These are phyloP conservation scores for Synanthedon formicaeformis DNA, from an alignment of 2,888 invertebrate species.

Conservation along the genomic window DNA sequence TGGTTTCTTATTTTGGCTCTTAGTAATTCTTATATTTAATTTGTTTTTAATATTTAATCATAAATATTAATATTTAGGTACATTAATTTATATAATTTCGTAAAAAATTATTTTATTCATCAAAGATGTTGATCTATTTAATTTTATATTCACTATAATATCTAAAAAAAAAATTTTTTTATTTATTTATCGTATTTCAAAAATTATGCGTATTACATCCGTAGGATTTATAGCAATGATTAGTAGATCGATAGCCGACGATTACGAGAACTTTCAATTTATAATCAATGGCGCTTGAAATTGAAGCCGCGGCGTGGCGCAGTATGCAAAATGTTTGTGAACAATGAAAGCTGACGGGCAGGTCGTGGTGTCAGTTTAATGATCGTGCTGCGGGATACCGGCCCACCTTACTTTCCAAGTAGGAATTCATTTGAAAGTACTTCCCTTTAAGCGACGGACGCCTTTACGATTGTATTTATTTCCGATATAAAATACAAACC, in stretches of 20 bases:
- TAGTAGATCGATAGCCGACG: constrained; percentile 16
- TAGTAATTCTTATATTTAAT: too few species aligned
- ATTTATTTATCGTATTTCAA: too few species aligned
- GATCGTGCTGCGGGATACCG: constrained; percentile 28
- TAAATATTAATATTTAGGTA: too few species aligned
- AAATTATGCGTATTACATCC: too few species aligned
- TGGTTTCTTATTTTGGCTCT: too few species aligned
- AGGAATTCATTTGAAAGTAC: constrained; percentile 41
- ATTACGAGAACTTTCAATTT: constrained; percentile 21
- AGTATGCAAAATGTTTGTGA: constrained; percentile 42
- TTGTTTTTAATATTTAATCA: too few species aligned
- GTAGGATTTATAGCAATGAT: too few species aligned
- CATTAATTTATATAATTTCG: too few species aligned
- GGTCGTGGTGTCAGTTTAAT: constrained; percentile 42
- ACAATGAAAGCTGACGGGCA: constrained; percentile 53
- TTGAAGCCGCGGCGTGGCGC: constrained; percentile 24
- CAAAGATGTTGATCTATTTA: too few species aligned
- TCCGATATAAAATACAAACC: neutral
- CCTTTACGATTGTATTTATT: constrained; percentile 10
- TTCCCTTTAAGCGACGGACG: constrained; percentile 12
- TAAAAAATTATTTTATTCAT: too few species aligned
- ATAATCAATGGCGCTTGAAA: constrained; percentile 11
- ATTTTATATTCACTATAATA: too few species aligned
- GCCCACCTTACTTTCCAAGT: constrained; percentile 43
- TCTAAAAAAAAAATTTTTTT: too few species aligned